Base-by-base conservation (phyloP, 2,113 vertebrate species). In the Misgurnus anguillicaudatus region DNA sequence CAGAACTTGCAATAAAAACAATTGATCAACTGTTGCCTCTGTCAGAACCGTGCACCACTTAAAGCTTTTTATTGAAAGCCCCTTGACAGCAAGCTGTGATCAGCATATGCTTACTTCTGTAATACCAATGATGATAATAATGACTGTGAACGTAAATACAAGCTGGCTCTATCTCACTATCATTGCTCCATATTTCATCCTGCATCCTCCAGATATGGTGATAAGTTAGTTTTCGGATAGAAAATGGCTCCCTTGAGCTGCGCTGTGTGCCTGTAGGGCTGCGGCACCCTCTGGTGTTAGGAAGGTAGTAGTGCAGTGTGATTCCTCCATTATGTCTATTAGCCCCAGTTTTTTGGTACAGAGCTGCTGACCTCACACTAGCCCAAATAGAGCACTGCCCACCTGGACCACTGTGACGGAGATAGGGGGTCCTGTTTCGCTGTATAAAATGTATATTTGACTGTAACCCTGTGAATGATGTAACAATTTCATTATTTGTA, bases 381-480 rank as follows among this genome's bases (percentile, higher is more conserved):
- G 58, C 81, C 82, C 82, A 66, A 62, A 41, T 77, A 77, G 84
- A 85, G 85, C 87, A 83, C 88, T 90, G 89, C 86, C 85, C 85
- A 86, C 89, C 88, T 87, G 87, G 89, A 91, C 89, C 89, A 93
- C 91, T 92, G 93, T 92, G 91, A 92, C 87, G 82, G 78, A 88
- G 85, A 87, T 87, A 87, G 88, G 87, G 87, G 80, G 87, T 86
- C 89, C 88, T 90, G 88, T 91, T 90, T 91, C 84, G 86, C 88
- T 94, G 92, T 94, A 93, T 90, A 93, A 84, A 93, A 93, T 94
- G 92, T 94, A 93, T 86, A 94, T 93, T 84, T 91, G 91, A 93
- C 91, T 94, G 92, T 94, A 93, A 91, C 93, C 93, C 91, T 93
- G 93, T 94, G 93, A 94, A 93, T 92, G 92, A 93, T 94, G 93